Base-by-base conservation (phyloP, 2,797 vertebrate species). In the Melanotaenia pygmaea region DNA sequence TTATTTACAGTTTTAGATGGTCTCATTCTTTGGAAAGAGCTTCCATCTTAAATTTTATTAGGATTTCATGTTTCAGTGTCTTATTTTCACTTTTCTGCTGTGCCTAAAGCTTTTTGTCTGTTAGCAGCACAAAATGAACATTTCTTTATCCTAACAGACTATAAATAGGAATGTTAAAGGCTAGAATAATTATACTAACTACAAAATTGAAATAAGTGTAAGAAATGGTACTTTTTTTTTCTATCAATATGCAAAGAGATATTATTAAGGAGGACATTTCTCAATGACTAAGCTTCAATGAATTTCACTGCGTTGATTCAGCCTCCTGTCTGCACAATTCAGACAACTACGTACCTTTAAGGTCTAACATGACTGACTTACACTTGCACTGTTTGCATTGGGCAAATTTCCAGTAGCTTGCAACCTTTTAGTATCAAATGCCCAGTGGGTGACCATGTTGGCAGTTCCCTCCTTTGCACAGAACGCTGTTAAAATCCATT, bases 101-200 rank as follows among this genome's bases (percentile, higher is more conserved):
- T 9, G 35, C 8, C 35, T 37, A 37, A 37, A 37, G 35, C 37
- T 12, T 13, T 11, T 12, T 38, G 13, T 38, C 3, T 72, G 35
- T 51, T 32, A 77, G 70, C 58, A 64, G 65, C 56, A 67, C 30
- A 57, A 69, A 26, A 73, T 45, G 45, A 28, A 70, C 75, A 63
- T 54, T 32, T 28, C 30, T 26, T 24, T 66, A 24, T 2, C 38
- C 18, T 59, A 43, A 79, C 76, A 80, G 68, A 81, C 32, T 34
- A 34, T 34, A 37, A 10, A 37, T 37, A 37, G 35, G 35, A 37
- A 37, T 37, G 35, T 37, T 10, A 54, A 81, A 64, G 5, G 14
- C 86, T 80, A 54, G 40, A 50, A 35, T 60, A 16, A 70, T 56
- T 32, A 64, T 37, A 66, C 20, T 20, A 64, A 64, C 50, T 51